Evolutionary conservation across 2,113 vertebrate species (phyloP).

Genomic region (Sander lucioperca): DNA sequence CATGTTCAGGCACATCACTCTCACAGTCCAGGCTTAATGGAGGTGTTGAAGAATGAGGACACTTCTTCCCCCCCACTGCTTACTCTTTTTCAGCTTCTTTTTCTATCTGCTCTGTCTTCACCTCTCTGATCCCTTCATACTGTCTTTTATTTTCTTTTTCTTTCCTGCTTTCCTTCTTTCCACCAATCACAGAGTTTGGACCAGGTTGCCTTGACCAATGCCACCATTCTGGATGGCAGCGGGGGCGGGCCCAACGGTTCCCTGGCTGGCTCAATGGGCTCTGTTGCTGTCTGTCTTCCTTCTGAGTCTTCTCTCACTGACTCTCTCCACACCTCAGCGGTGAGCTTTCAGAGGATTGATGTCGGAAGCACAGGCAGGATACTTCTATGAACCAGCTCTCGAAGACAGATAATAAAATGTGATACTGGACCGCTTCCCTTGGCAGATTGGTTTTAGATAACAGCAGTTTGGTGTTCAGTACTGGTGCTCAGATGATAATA

Average conservation of each 20-base stretch:
- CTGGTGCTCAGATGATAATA: constrained; percentile 49
- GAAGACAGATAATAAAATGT: constrained; percentile 16
- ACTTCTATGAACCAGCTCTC: neutral
- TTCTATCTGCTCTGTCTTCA: constrained; percentile 64
- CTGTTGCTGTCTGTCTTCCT: constrained; percentile 92
- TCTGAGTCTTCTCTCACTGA: constrained; percentile 94
- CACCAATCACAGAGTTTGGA: constrained; percentile 89
- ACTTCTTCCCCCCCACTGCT: constrained; percentile 12
- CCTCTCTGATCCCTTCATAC: constrained; percentile 59
- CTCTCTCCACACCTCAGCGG: constrained; percentile 93
- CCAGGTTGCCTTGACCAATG: constrained; percentile 85
- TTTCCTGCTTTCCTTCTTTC: constrained; percentile 71
- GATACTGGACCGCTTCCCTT: constrained; percentile 4
- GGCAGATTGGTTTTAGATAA: constrained; percentile 35
- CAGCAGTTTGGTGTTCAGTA: constrained; percentile 32
- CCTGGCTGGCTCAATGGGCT: constrained; percentile 90
- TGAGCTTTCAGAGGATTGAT: constrained; percentile 83
- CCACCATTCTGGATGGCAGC: constrained; percentile 85
- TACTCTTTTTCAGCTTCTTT: constrained; percentile 59
- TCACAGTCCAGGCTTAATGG: constrained; percentile 29
- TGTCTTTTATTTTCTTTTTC: constrained; percentile 70
- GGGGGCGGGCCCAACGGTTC: constrained; percentile 89
- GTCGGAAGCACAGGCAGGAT: constrained; percentile 21
- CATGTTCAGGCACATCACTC: constrained; percentile 61
- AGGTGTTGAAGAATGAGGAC: constrained; percentile 52